Evolutionary conservation across 1,140 invertebrate species (phyloP).

Genomic region (Aphaenogaster ashmeadi): DNA sequence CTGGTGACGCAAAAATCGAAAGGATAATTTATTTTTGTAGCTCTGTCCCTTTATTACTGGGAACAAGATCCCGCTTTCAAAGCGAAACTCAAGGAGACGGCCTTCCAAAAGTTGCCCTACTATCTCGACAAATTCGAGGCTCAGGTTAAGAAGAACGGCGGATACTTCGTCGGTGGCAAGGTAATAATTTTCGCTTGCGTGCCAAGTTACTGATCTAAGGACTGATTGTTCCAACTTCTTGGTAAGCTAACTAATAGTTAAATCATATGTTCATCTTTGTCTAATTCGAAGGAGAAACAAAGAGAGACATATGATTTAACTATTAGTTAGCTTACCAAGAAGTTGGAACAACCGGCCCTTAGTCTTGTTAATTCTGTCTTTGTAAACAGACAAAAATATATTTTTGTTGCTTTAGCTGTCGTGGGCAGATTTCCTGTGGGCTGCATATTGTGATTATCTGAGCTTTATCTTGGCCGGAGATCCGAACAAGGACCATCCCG

Average conservation of each 20-base stretch:
- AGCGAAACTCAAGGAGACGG: conserved; percentile 27
- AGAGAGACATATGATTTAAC: too few species aligned
- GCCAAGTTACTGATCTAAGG: neutral
- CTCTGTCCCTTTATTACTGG: conserved; percentile 23
- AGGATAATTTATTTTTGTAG: conserved; percentile 38
- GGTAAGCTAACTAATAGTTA: too few species aligned
- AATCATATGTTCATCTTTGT: too few species aligned
- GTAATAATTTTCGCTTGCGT: conserved; percentile 21
- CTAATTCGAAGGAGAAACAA: too few species aligned
- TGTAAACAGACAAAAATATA: neutral
- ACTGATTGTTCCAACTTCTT: too few species aligned
- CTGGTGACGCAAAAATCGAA: neutral
- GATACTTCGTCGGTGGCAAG: conserved; percentile 61
- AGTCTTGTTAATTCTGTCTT: neutral
- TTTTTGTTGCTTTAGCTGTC: conserved; percentile 54
- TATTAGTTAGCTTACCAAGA: too few species aligned
- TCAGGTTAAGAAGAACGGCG: conserved; percentile 66
- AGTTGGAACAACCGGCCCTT: too few species aligned
- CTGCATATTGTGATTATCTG: neutral
- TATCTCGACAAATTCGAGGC: conserved; percentile 55
- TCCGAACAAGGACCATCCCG: conserved; percentile 48
- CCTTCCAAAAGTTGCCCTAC: conserved; percentile 16
- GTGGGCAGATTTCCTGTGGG: conserved; percentile 58
- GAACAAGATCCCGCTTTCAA: conserved; percentile 46
- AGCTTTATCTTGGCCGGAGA: neutral